phyloP scores from a whole-genome alignment of 2,888 invertebrate genomes.

The Cosmia pyralina region DNA sequence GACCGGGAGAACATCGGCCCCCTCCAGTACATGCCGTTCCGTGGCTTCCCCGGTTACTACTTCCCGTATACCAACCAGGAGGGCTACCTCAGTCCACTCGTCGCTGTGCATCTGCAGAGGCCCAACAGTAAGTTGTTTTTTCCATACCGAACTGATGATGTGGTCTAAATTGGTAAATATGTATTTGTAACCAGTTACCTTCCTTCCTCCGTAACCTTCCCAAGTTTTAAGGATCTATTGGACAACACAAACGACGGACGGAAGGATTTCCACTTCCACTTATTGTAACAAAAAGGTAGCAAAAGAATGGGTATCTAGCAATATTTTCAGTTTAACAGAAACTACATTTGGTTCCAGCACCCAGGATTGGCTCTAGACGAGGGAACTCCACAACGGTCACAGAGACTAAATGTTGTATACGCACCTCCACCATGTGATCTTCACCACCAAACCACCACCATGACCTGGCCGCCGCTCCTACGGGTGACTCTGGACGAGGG shows the following conservation, averaged over 20 bases:
- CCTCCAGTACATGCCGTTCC: constrained; percentile 94
- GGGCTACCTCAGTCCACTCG: constrained; percentile 96
- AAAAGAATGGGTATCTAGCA: background rate
- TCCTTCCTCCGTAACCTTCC: too few relatives aligned
- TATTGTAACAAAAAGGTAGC: background rate
- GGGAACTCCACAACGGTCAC: too few relatives aligned
- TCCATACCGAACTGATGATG: too few relatives aligned
- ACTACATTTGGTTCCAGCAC: too few relatives aligned
- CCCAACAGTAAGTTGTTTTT: constrained; percentile 92
- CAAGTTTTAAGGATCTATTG: background rate
- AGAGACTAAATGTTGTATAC: too few relatives aligned
- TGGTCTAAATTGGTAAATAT: background rate
- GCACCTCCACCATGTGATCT: too few relatives aligned
- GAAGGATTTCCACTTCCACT: background rate
- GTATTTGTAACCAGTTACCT: background rate
- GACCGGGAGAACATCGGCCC: constrained; percentile 97
- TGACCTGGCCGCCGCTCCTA: too few relatives aligned
- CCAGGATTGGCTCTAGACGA: too few relatives aligned
- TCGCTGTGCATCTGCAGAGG: constrained; percentile 95
- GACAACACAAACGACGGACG: background rate
- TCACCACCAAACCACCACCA: too few relatives aligned
- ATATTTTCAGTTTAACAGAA: background rate
- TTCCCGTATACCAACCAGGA: constrained; percentile 96
- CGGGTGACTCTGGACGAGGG: too few relatives aligned
- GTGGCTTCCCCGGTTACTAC: constrained; percentile 96